phyloP scores from a whole-genome alignment of 2,113 vertebrate species.

The Halcyon malimbica region DNA sequence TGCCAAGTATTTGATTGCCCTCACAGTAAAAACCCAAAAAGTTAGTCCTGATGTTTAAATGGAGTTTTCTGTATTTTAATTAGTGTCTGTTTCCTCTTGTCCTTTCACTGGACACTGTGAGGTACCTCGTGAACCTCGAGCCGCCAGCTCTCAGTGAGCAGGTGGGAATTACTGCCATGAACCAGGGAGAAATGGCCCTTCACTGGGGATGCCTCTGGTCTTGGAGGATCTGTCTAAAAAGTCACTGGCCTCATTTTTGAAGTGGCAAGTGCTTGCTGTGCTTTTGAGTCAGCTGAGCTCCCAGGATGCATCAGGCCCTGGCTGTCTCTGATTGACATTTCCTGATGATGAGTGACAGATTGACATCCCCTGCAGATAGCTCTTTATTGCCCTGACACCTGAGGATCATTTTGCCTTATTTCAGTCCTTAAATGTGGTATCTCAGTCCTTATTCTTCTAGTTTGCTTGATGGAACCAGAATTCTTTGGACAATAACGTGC shows the following conservation, averaged over 20 bases:
- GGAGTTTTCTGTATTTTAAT: background rate
- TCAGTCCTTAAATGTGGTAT: background rate
- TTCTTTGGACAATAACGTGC: background rate
- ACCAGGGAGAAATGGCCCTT: background rate
- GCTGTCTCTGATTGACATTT: background rate
- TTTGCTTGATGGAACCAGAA: background rate
- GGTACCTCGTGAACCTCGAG: background rate
- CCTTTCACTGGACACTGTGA: background rate
- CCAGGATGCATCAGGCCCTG: background rate
- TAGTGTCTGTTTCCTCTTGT: background rate
- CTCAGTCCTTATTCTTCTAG: background rate
- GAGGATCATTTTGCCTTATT: background rate
- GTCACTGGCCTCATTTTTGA: background rate
- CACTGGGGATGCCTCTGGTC: background rate
- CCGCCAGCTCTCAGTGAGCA: background rate
- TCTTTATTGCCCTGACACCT: background rate
- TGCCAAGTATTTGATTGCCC: background rate
- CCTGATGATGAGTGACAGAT: background rate
- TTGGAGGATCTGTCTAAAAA: background rate
- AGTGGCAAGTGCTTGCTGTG: background rate
- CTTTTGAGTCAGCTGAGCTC: background rate
- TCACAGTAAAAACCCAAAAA: background rate
- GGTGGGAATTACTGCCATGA: background rate
- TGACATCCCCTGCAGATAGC: background rate
- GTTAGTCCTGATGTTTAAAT: background rate